phyloP scores from a whole-genome alignment of 2,888 invertebrate species.

The Noctuana brunneofusca region DNA sequence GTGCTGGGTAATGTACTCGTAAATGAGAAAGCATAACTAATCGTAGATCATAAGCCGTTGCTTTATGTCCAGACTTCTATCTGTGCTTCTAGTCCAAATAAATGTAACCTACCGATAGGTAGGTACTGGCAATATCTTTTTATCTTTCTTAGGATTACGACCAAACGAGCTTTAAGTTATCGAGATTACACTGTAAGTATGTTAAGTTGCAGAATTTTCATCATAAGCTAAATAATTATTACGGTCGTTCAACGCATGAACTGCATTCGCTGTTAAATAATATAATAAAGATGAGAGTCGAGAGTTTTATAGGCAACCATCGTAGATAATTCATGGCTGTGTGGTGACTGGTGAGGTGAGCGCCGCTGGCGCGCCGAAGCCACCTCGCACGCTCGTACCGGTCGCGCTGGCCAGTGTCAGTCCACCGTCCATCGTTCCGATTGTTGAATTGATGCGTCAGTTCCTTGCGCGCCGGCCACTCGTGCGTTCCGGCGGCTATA shows the following conservation, averaged over 20 bases:
- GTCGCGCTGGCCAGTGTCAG: constrained; percentile 54
- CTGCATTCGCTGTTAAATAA: constrained; percentile 59
- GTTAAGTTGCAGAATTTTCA: not conserved
- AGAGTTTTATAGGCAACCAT: constrained; percentile 58
- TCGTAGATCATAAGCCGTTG: not conserved
- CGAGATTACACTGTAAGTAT: not conserved
- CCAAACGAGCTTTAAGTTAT: too few species aligned
- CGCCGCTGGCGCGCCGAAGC: too few species aligned
- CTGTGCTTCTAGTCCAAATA: too few species aligned
- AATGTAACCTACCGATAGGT: too few species aligned
- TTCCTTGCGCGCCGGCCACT: constrained; percentile 56
- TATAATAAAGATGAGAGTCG: constrained; percentile 62
- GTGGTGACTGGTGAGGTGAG: constrained; percentile 11
- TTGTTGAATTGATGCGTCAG: constrained; percentile 60
- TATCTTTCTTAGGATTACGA: too few species aligned
- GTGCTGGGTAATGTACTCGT: not conserved
- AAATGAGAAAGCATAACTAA: constrained; percentile 18
- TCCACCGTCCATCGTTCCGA: constrained; percentile 54
- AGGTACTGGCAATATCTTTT: too few species aligned
- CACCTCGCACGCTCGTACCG: constrained; percentile 44
- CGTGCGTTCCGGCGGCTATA: constrained; percentile 57
- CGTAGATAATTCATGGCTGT: constrained; percentile 62
- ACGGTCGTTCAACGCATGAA: constrained; percentile 5
- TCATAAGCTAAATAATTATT: constrained; percentile 8
- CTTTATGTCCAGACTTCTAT: not conserved